Base-by-base conservation (phyloP, 2,113 vertebrate genomes). In the Urocynchramus pylzowi region DNA sequence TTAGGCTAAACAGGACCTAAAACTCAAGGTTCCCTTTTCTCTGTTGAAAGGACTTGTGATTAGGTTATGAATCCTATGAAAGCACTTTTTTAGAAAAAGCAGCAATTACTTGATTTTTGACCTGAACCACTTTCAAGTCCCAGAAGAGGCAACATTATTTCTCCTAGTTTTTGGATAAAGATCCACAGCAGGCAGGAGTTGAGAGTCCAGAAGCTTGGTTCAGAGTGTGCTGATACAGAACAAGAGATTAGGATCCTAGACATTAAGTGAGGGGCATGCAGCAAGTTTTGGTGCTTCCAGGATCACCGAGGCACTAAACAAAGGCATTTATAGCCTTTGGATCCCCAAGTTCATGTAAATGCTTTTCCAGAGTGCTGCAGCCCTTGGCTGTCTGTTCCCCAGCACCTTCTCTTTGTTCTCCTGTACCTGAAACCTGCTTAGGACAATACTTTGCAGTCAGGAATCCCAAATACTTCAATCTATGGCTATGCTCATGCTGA, bases 241-340 rank as follows among this genome's bases (percentile, higher is more conserved):
- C 1, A 7, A 52, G 10, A 52, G 8, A 17, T 85, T 31, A 49
- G 22, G 10, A 83, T 47, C 12, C 33, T 56, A 27, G 18, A 76
- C 4, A 23, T 42, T 50, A 28, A 52, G 19, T 0, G 2, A 65
- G 21, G 22, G 15, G 5, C 31, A 49, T 3, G 0, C 16, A 69
- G 42, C 7, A 77, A 80, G 20, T 45, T 65, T 54, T 28, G 31
- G 5, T 53, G n/a, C 14, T 80, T 95, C 67, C 57, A 76, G 49
- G 50, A 73, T 90, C n/a, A 89, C 16, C 6, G 17, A 80, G 41
- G 17, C 16, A 53, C 3, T 57, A 35, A 73, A 16, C 9, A 92
- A 75, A 82, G 33, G 4, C 44, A 52, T 28, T 87, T 68, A 26
- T 39, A 35, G 10, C 39, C 26, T 82, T 79, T 39, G 44, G 10